These are phyloP conservation scores for Sardinella longiceps DNA, from an alignment of 2,797 vertebrate genomes.

Conservation along the genomic window DNA sequence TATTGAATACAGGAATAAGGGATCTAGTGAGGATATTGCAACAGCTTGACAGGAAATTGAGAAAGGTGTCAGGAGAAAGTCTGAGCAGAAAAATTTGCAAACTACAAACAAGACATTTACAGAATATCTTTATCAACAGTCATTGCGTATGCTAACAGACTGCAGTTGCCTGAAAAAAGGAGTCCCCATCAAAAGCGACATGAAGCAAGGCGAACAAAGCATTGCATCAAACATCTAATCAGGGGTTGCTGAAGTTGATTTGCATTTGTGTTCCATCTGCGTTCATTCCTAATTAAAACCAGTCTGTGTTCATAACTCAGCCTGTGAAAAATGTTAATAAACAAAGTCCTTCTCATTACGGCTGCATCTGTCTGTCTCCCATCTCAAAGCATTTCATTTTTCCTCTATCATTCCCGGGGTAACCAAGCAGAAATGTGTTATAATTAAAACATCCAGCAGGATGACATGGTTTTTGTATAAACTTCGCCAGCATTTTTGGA, in stretches of 20 bases:
- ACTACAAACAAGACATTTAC: not conserved
- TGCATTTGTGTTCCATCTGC: conserved; percentile 12
- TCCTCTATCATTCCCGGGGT: conserved; percentile 24
- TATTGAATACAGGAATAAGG: not conserved
- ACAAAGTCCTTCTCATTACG: conserved; percentile 37
- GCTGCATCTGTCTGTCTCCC: conserved; percentile 34
- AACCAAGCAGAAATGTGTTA: conserved; percentile 22
- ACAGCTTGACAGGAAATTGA: not conserved
- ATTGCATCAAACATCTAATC: conserved; percentile 2
- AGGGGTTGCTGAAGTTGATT: conserved; percentile 27
- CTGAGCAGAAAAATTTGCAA: not conserved
- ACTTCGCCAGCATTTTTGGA: not conserved
- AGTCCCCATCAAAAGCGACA: not conserved
- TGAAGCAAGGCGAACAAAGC: not conserved
- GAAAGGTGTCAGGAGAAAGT: not conserved
- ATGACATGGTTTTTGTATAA: not conserved
- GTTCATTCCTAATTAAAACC: conserved; percentile 41
- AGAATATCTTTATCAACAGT: not conserved
- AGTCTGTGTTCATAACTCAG: conserved; percentile 37
- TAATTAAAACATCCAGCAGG: not conserved
- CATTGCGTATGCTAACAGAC: not conserved
- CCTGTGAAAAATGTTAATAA: conserved; percentile 40
- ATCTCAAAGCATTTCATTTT: conserved; percentile 20
- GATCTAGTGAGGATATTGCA: not conserved
- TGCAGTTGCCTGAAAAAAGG: not conserved